Base-by-base conservation (phyloP, 2,888 invertebrate species). In the Lithophane ornitopus region DNA sequence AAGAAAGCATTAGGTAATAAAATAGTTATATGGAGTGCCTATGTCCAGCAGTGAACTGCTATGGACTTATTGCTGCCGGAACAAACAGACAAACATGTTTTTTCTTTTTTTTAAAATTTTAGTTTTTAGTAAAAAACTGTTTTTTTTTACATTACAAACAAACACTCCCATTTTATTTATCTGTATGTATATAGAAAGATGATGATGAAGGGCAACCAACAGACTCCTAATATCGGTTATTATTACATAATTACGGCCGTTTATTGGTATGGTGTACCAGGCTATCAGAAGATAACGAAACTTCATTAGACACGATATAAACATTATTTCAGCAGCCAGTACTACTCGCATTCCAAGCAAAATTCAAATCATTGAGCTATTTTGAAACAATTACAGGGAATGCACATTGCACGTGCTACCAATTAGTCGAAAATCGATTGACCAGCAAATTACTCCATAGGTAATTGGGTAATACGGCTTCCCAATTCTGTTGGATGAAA, bases 341-440 rank as follows among this genome's bases (percentile, higher is more conserved):
- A 26, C 9, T 26, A 56, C 6, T 52, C 22, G 9, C 28, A 70
- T 70, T 49, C 0, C 8, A 7, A 58, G 34, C 16, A n/a, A 52
- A 52, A 44, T 28, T 61, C 22, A n/a, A 52, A 62, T 44, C 11
- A 72, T 34, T 49, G n/a, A 49, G 34, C 41, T 39, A 56, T 22
- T 16, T 22, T 41, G 26, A n/a, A 41, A 68, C 78, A 44, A 79
- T 44, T 41, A 41, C 14, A 41, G n/a, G 26, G 34, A 3, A 58
- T 52, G 34, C 49, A 70, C 46, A 34, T 28, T 26, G 7, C 26
- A 26, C 80, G 41, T 56, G 73, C 46, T 39, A 16, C 59, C 59
- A 72, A 80, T 78, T 80, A 78, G 49, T 56, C 9, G 41, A 12
- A 22, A 56, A 56, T 44, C 26, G 44, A 26, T 41, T 41, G 49